phyloP scores from a whole-genome alignment of 2,113 vertebrate genomes.

The Semnornis frantzii region DNA sequence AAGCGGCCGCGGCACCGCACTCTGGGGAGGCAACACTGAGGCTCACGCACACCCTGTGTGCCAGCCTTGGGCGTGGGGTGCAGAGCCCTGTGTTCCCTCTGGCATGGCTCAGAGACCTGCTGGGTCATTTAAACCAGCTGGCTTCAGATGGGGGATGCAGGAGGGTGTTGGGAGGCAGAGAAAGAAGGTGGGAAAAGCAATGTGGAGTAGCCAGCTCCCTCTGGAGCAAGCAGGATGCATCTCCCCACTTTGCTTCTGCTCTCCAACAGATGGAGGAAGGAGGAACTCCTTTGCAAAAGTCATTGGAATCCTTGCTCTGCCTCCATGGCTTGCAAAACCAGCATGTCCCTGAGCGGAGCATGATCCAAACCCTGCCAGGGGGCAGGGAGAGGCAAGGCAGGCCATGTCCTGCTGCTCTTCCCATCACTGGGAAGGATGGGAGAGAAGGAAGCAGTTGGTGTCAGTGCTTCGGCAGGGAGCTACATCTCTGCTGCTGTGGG shows the following conservation, averaged over 20 bases:
- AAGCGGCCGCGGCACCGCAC: accelerated
- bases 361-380: accelerated
- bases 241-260: neutral
- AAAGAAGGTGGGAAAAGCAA: neutral
- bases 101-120: neutral
- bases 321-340: neutral
- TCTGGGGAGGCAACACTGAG: neutral
- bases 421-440: accelerated
- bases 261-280: accelerated
- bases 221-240: neutral
- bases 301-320: neutral
- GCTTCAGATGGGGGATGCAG: neutral
- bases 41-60: neutral
- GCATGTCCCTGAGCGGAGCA: accelerated
- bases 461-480: neutral
- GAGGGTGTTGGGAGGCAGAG: neutral
- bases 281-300: neutral
- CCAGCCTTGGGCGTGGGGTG: neutral
- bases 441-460: neutral
- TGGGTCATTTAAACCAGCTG: neutral
- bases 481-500: accelerated
- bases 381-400: neutral
- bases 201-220: neutral
- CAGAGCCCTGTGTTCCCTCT: neutral
- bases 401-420: neutral